Conservation (phyloP, 1,140 invertebrate genomes). For the Drosophila lowei region DNA sequence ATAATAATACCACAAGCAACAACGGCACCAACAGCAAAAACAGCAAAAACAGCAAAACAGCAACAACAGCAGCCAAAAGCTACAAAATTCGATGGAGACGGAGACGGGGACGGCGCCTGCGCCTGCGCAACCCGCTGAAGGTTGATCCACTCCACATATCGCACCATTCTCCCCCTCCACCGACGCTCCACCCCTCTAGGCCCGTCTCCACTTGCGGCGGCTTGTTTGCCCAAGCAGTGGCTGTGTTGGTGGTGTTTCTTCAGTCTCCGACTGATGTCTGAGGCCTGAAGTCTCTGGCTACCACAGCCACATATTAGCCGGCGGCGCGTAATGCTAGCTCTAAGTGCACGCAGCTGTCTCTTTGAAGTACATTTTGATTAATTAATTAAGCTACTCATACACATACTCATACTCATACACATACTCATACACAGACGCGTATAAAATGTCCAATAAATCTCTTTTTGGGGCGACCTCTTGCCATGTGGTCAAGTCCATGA, state of each 20-base stretch:
- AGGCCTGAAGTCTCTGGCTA: not conserved
- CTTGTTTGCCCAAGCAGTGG: too few species aligned
- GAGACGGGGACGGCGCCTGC: constrained; percentile 31
- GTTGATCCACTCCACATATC: constrained; percentile 54
- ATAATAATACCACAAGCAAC: constrained; percentile 53
- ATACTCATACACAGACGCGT: not conserved
- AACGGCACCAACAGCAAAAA: not conserved
- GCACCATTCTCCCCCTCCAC: constrained; percentile 2
- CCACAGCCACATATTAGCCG: constrained; percentile 40
- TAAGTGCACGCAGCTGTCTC: constrained; percentile 58
- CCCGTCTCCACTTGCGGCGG: too few species aligned
- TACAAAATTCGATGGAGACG: not conserved
- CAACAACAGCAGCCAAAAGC: constrained; percentile 7
- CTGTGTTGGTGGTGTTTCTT: not conserved
- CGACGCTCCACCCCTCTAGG: not conserved
- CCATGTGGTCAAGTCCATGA: constrained; percentile 27
- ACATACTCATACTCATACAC: not conserved
- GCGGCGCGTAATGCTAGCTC: constrained; percentile 67
- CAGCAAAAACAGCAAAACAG: constrained; percentile 16
- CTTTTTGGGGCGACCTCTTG: constrained; percentile 26
- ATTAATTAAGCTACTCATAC: constrained; percentile 53
- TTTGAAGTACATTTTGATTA: constrained; percentile 67
- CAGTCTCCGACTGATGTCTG: too few species aligned
- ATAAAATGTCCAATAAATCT: constrained; percentile 43
- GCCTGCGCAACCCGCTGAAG: constrained; percentile 70